A percentile compares a stretch with the other conserved stretches of the same genome.
phyloP scores from a whole-genome alignment of 2,113 vertebrate species.

The Fulmarus glacialis region DNA sequence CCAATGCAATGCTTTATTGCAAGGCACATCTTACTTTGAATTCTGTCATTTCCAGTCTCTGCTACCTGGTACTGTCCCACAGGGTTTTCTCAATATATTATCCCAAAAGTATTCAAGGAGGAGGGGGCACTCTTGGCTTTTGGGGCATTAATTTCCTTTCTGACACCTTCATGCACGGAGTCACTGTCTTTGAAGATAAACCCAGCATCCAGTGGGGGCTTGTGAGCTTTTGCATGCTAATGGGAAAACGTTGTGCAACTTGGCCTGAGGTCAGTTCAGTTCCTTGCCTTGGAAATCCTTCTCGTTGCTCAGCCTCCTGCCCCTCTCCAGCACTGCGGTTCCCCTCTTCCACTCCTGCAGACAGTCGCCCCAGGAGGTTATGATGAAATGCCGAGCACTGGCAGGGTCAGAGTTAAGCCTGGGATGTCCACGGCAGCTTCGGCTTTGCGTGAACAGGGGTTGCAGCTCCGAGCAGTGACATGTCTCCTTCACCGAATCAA shows the following conservation, averaged over 20 bases:
- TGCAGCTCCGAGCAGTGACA: neutral
- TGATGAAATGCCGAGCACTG: neutral
- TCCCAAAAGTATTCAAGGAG: neutral
- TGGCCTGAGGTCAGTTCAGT: neutral
- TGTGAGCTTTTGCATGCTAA: neutral
- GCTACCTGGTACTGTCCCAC: neutral
- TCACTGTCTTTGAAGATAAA: constrained; percentile 1
- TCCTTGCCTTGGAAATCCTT: neutral
- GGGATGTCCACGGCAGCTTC: neutral
- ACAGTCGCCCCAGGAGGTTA: neutral
- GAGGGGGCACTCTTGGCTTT: neutral
- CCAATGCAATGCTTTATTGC: neutral
- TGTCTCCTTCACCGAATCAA: neutral
- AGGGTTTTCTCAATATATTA: neutral
- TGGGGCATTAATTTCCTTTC: neutral
- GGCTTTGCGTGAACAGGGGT: neutral
- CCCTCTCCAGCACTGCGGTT: neutral
- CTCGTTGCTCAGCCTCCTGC: neutral
- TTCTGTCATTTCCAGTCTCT: neutral
- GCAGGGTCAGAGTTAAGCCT: neutral
- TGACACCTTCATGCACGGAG: neutral
- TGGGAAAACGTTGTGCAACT: neutral
- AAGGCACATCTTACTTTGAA: neutral
- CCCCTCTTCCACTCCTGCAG: neutral
- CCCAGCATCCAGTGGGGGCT: neutral